Percentiles rank a stretch among this genome's conserved stretches.
phyloP scores from a whole-genome alignment of 2,797 vertebrate genomes.

The Myioborus melanocephalus region DNA sequence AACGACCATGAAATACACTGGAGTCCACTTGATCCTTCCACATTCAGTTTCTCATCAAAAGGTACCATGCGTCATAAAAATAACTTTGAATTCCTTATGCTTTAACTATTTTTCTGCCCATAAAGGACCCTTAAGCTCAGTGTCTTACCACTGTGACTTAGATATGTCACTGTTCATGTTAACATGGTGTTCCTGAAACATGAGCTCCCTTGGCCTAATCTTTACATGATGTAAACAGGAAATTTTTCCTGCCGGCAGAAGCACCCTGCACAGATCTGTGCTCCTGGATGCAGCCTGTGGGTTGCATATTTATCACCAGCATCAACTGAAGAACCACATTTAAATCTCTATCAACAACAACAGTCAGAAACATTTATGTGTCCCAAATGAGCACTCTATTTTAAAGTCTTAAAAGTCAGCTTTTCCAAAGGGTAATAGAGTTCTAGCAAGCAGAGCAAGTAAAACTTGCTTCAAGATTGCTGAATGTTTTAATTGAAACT shows the following conservation, averaged over 20 bases:
- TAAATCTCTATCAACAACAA: neutral
- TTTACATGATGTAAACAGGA: neutral
- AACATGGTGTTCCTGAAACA: neutral
- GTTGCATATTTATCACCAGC: neutral
- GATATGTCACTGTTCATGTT: neutral
- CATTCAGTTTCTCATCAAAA: neutral
- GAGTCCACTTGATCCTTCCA: neutral
- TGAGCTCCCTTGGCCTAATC: neutral
- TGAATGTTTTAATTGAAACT: neutral
- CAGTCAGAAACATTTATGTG: neutral
- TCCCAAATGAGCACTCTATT: neutral
- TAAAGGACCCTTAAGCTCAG: neutral
- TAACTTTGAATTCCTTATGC: neutral
- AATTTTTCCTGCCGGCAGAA: neutral
- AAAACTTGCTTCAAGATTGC: neutral
- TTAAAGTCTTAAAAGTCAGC: neutral
- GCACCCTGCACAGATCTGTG: neutral
- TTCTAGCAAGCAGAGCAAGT: neutral
- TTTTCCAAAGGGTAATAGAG: neutral
- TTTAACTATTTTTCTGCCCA: neutral
- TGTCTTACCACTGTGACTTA: neutral
- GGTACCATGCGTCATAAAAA: neutral
- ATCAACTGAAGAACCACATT: neutral
- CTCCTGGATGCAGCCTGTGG: neutral
- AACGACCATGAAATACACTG: neutral